A percentile compares a stretch with the other conserved stretches of the same genome.
phyloP scores from a whole-genome alignment of 2,888 invertebrate genomes.

The Hypolimnas misippus region DNA sequence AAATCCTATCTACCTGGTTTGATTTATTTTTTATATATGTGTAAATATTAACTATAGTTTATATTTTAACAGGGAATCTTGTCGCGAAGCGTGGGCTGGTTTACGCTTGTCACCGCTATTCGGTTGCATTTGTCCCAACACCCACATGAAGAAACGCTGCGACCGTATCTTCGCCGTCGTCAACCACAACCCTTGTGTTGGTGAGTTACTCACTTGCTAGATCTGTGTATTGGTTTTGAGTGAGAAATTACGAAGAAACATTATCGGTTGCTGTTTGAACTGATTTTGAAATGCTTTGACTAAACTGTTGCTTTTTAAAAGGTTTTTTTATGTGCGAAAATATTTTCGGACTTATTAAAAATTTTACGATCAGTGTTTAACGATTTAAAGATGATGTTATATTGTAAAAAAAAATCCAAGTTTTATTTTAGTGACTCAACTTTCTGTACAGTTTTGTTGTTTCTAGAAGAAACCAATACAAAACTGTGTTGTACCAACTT shows the following conservation, averaged over 20 bases:
- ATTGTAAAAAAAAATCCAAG: too few species aligned
- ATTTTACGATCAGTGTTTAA: too few species aligned
- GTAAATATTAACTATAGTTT: too few species aligned
- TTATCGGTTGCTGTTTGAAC: not conserved
- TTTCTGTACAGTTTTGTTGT: too few species aligned
- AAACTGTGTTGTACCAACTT: too few species aligned
- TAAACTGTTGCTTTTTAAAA: not conserved
- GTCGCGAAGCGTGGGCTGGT: constrained; percentile 94
- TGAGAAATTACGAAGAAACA: constrained; percentile 51
- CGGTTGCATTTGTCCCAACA: constrained; percentile 96
- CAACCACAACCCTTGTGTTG: constrained; percentile 97
- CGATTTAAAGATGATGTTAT: too few species aligned
- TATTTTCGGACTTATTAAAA: too few species aligned
- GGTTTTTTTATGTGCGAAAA: too few species aligned
- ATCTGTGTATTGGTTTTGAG: constrained; percentile 62
- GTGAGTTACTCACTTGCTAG: constrained; percentile 85
- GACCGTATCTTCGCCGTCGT: constrained; percentile 94
- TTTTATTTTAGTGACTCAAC: too few species aligned
- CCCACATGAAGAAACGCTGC: constrained; percentile 93
- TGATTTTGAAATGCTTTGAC: not conserved
- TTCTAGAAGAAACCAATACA: too few species aligned
- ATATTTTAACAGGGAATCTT: constrained; percentile 87
- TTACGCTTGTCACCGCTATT: constrained; percentile 94
- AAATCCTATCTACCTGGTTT: too few species aligned
- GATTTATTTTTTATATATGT: too few species aligned